Conservation (phyloP, 2,797 vertebrate species). For the Paramormyrops hopkinsi region DNA sequence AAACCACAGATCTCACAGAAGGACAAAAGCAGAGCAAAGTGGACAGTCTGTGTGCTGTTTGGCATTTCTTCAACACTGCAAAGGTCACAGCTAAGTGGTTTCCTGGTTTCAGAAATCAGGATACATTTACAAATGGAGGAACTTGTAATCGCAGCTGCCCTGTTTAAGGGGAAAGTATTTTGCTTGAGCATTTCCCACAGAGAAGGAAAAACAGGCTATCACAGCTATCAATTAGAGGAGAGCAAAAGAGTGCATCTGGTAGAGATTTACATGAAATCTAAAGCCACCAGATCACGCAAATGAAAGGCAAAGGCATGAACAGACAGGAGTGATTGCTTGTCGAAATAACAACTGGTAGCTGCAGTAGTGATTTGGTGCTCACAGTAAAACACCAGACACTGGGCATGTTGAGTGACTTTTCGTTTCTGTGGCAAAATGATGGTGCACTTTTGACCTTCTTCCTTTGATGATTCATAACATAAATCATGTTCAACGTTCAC, state of each 20-base stretch:
- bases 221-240: constrained; percentile 12
- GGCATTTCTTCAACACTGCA: not conserved
- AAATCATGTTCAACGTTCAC: not conserved
- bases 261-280: constrained; percentile 6
- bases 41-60: not conserved
- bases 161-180: constrained; percentile 18
- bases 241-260: constrained; percentile 12
- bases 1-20: not conserved
- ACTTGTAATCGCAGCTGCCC: not conserved
- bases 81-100: constrained; percentile 17
- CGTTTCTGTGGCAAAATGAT: not conserved
- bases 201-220: not conserved
- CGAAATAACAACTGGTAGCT: not conserved
- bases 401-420: not conserved
- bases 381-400: not conserved
- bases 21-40: not conserved
- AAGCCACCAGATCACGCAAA: not conserved
- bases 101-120: constrained; percentile 8
- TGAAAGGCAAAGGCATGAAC: not conserved
- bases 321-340: not conserved
- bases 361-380: not conserved
- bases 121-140: constrained; percentile 8
- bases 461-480: constrained; percentile 8
- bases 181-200: not conserved
- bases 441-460: not conserved